Conservation (phyloP, 37 sponge, comb jelly and placozoan genomes). For the Eunapius fragilis region DNA sequence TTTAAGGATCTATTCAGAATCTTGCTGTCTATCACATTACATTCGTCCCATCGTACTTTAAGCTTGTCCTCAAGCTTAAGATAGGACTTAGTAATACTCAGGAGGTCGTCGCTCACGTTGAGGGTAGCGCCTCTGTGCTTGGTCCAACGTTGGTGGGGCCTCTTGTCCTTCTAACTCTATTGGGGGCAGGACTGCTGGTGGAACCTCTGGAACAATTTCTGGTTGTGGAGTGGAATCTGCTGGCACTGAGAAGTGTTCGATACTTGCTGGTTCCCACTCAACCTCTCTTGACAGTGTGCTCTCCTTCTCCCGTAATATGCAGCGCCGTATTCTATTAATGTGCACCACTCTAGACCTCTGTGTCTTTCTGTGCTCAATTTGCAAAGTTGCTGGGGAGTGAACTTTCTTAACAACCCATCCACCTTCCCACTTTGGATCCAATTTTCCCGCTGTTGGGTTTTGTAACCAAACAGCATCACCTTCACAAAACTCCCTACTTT, state of each 20-base stretch:
- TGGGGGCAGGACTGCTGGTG: background rate
- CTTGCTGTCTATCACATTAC: background rate
- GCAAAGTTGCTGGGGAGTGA: no score
- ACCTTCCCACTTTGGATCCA: no score
- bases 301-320: no score
- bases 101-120: background rate
- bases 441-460: no score
- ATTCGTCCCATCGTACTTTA: background rate
- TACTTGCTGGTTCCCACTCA: background rate
- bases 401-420: no score
- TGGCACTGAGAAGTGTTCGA: background rate
- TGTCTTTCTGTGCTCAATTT: no score
- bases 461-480: no score
- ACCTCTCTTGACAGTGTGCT: background rate
- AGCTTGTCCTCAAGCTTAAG: background rate
- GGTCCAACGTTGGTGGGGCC: background rate
- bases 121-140: background rate
- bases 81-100: background rate
- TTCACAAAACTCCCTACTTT: no score
- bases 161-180: background rate
- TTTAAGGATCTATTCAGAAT: background rate
- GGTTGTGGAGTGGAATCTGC: background rate
- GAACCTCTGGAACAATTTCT: background rate
- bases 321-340: no score
- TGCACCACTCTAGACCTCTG: no score